Conservation (phyloP, 2,888 invertebrate species). For the Acanthosepion lycidas region DNA sequence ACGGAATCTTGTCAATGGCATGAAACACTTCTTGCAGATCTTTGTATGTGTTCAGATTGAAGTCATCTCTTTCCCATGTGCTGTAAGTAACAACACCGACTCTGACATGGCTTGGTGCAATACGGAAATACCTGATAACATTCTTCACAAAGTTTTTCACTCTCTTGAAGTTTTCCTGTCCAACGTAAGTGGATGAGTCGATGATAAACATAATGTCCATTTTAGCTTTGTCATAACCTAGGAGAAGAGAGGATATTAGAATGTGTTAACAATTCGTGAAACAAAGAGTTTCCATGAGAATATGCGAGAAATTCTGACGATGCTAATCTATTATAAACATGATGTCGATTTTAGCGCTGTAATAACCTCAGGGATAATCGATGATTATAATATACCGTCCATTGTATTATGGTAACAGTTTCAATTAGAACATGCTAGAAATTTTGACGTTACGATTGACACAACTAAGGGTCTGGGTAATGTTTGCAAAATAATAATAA, state of each 20-base stretch:
- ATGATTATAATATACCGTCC: no score
- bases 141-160: neutral
- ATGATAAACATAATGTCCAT: neutral
- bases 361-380: no score
- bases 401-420: no score
- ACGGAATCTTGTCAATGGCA: neutral
- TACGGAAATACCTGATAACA: neutral
- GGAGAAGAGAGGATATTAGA: neutral
- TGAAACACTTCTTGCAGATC: neutral
- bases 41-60: neutral
- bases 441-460: neutral
- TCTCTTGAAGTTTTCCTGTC: neutral
- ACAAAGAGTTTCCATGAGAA: neutral
- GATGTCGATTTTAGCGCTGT: no score
- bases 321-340: neutral
- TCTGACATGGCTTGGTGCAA: neutral
- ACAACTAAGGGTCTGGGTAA: neutral
- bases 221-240: neutral
- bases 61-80: neutral
- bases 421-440: no score
- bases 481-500: neutral
- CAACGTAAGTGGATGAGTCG: neutral
- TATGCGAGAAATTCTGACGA: neutral
- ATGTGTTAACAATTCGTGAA: neutral
- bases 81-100: neutral